Evolutionary conservation across 2,113 vertebrate genomes (phyloP).

Genomic region (Trogon melanurus): DNA sequence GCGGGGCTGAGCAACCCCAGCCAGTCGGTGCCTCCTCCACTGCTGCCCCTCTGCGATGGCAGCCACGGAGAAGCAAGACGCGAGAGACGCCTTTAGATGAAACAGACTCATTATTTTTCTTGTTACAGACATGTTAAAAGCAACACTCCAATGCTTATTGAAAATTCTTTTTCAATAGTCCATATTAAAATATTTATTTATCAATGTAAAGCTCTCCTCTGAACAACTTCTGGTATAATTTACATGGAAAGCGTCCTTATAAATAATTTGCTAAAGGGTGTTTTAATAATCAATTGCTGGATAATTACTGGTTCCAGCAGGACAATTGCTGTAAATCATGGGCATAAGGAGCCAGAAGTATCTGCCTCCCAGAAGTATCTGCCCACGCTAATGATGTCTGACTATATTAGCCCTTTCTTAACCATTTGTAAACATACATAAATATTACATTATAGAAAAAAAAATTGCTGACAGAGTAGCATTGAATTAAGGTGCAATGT

Average conservation of each 20-base stretch:
- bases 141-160: neutral
- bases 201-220: neutral
- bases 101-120: fast-evolving
- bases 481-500: neutral
- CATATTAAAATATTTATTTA: neutral
- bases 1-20: neutral
- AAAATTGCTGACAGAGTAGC: neutral
- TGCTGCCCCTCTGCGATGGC: neutral
- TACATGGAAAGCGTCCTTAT: neutral
- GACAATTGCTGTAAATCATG: conserved; percentile 32
- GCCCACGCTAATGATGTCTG: conserved; percentile 5
- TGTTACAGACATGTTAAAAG: neutral
- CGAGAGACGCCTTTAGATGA: neutral
- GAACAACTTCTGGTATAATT: neutral
- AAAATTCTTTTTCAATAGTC: neutral
- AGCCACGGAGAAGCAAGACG: neutral
- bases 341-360: neutral
- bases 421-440: conserved; percentile 33
- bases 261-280: conserved; percentile 25
- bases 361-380: conserved; percentile 13
- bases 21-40: neutral
- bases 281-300: conserved; percentile 38
- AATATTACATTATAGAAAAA: conserved; percentile 30
- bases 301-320: conserved; percentile 47
- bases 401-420: conserved; percentile 32